Evolutionary conservation across 1,140 invertebrate genomes (phyloP).

Genomic region (Pseudomyrmex concolor): DNA sequence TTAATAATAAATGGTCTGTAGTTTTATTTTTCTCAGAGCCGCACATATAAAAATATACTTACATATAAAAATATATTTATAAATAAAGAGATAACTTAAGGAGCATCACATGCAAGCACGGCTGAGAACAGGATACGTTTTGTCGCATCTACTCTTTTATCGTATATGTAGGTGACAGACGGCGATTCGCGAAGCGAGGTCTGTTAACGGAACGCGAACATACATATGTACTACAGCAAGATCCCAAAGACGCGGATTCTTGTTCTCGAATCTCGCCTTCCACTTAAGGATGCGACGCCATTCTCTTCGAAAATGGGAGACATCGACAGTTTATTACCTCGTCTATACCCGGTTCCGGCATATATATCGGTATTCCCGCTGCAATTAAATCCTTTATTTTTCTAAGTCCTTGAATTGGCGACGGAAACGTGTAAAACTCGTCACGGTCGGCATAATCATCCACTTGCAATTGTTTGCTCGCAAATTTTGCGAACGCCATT

Average conservation of each 20-base stretch:
- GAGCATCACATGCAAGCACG: background rate
- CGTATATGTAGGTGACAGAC: constrained; percentile 68
- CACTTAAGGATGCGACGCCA: constrained; percentile 60
- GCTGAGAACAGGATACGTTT: constrained; percentile 64
- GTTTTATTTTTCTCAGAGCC: background rate
- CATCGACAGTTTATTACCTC: constrained; percentile 11
- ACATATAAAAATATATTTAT: background rate
- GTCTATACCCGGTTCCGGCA: background rate
- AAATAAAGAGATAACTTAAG: background rate
- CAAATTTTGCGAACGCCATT: constrained; percentile 13
- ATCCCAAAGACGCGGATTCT: constrained; percentile 56
- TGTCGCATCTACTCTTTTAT: constrained; percentile 63
- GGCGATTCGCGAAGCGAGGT: constrained; percentile 49
- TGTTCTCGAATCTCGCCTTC: constrained; percentile 65
- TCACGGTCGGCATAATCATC: background rate
- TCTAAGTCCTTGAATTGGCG: background rate
- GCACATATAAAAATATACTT: background rate
- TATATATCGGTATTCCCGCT: too few species aligned
- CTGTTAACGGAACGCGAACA: constrained; percentile 65
- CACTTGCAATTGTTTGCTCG: background rate
- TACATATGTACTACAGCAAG: background rate
- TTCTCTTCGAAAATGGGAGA: constrained; percentile 21
- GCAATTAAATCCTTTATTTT: constrained; percentile 24
- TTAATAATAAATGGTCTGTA: background rate
- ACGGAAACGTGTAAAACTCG: background rate